phyloP scores from a whole-genome alignment of 1,140 invertebrate genomes.

The Pentalonia nigronervosa region DNA sequence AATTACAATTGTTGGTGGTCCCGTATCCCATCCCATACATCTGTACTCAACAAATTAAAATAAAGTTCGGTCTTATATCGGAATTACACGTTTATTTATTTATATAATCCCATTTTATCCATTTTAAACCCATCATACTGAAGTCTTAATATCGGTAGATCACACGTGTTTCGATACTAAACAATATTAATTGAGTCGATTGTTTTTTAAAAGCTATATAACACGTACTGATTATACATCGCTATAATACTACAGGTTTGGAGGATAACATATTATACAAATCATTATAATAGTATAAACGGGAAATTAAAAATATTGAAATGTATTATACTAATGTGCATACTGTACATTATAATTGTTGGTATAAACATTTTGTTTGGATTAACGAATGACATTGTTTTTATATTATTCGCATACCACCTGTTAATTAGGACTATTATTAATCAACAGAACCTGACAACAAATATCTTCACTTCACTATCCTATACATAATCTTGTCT shows the following conservation, averaged over 20 bases:
- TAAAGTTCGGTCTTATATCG: too few relatives aligned
- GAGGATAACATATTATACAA: neutral
- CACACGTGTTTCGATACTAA: too few relatives aligned
- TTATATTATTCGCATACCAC: neutral
- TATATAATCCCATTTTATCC: too few relatives aligned
- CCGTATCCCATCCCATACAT: too few relatives aligned
- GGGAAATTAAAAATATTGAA: neutral
- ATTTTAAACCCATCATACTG: too few relatives aligned
- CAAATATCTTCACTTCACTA: neutral
- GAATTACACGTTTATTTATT: too few relatives aligned
- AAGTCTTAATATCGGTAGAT: too few relatives aligned
- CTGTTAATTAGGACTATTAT: neutral
- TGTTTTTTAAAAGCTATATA: neutral
- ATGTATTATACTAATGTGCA: neutral
- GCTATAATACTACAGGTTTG: neutral
- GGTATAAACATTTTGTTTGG: neutral
- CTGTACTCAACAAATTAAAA: too few relatives aligned
- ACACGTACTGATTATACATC: too few relatives aligned
- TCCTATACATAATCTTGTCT: neutral
- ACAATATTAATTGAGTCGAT: too few relatives aligned
- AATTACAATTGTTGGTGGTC: too few relatives aligned
- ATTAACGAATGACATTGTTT: neutral
- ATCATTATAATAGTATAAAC: neutral
- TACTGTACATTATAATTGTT: neutral
- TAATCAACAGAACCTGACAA: neutral